phyloP scores from a whole-genome alignment of 2,113 vertebrate genomes.

The Oryzias celebensis region DNA sequence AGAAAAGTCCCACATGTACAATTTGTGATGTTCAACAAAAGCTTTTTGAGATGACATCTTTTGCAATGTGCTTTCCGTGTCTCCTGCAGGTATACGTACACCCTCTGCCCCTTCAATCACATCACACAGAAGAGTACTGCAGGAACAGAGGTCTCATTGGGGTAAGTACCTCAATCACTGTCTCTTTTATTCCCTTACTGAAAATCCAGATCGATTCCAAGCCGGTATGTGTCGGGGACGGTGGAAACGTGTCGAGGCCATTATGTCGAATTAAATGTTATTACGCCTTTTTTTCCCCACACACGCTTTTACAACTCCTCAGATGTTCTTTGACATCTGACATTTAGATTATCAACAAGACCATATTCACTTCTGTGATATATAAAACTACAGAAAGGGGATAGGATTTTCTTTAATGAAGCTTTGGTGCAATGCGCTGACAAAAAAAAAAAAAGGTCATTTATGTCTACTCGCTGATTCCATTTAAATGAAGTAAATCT shows the following conservation, averaged over 20 bases:
- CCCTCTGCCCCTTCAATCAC: constrained; percentile 73
- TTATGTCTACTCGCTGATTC: not conserved
- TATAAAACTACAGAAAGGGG: constrained; percentile 3
- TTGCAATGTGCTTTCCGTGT: constrained; percentile 9
- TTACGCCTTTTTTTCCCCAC: not conserved
- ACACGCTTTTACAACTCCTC: not conserved
- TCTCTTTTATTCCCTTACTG: constrained; percentile 20
- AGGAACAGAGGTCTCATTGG: constrained; percentile 71
- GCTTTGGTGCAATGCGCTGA: not conserved
- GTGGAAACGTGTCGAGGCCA: not conserved
- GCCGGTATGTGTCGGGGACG: constrained; percentile 6
- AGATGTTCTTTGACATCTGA: constrained; percentile 3
- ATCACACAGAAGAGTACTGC: constrained; percentile 67
- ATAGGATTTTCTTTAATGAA: not conserved
- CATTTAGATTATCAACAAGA: constrained; percentile 25
- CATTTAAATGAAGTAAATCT: not conserved
- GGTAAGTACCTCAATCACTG: constrained; percentile 65
- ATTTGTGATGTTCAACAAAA: no score
- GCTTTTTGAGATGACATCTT: no score
- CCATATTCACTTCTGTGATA: constrained; percentile 1
- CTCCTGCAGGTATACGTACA: constrained; percentile 68
- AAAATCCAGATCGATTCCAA: constrained; percentile 15
- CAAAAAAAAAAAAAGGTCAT: not conserved
- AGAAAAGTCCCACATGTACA: no score
- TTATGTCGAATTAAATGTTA: not conserved